Evolutionary conservation across 2,113 vertebrate species (phyloP), one percentile per base, ranked within the genome.

Genomic region (Anolis sagrei): DNA sequence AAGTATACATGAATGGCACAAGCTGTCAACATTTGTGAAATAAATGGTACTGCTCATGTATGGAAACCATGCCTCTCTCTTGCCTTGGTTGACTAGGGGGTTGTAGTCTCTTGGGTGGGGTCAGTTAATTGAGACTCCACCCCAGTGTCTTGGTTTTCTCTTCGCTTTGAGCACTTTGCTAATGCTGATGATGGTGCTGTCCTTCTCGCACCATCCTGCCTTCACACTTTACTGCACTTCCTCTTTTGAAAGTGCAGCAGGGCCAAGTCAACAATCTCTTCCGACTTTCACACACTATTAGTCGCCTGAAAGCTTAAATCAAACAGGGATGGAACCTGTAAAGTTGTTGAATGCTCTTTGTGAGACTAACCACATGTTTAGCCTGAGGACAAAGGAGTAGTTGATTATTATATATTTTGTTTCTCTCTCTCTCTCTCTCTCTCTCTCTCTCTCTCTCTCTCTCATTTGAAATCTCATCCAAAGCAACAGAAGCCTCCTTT

Each of bases 401-500:
- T 92, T 92, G 82, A 92, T 91, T 89, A 93, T 18, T 84, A 91
- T 92, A 80, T 95, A 87, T 73, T 11, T 75, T 85, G 49, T 72
- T 34, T 77, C 58, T 66, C 23, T 44, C 85, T 86, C 86, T 89
- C 87, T 92, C 94, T 93, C 90, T 76, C 81, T 62, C 32, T 68
- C 74, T 76, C 83, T 77, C 61, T 66, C 36, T 68, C 74, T 76
- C 83, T 77, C 61, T 66, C 36, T 93, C 90, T 76, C 81, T 62
- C 32, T 68, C 74, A 92, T 93, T 94, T 90, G 2, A 58, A 58
- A 58, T 76, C 83, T 78, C 32, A 89, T 92, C 94, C 82, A 89
- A 93, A 90, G 93, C 93, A 94, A 89, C 89, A 95, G 92, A 91
- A 94, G 36, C 95, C 94, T 91, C 95, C 96, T 96, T 95, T 83